phyloP scores from a whole-genome alignment of 1,140 invertebrate genomes.

The Gerris buenoi region DNA sequence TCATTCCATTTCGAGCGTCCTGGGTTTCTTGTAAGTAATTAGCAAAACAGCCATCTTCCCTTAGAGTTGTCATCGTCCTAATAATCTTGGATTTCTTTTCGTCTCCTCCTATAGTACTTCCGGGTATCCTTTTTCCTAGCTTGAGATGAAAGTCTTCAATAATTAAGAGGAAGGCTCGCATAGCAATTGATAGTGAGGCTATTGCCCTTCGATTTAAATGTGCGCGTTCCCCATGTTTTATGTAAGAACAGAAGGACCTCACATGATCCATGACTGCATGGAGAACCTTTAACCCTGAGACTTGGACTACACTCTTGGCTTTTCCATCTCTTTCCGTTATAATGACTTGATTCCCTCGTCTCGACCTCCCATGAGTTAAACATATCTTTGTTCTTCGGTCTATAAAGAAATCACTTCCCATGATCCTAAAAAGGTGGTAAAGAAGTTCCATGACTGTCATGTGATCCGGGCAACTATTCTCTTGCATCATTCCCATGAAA shows the following conservation, averaged over 20 bases:
- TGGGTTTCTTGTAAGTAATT: background rate
- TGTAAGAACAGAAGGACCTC: background rate
- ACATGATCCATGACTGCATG: background rate
- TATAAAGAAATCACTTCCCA: too few species aligned
- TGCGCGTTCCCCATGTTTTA: conserved; percentile 5
- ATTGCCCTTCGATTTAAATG: background rate
- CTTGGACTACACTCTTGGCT: background rate
- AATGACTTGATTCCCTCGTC: background rate
- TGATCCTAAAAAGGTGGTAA: background rate
- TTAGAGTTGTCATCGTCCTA: background rate
- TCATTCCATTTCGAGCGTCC: background rate
- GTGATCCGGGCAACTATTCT: background rate
- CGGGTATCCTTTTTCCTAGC: too few species aligned
- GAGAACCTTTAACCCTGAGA: background rate
- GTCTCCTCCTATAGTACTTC: background rate
- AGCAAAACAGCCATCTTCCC: background rate
- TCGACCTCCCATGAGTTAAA: too few species aligned
- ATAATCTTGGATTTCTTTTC: conserved; percentile 6
- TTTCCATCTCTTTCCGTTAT: background rate
- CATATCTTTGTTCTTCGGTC: too few species aligned
- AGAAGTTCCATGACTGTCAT: background rate
- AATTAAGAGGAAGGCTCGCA: too few species aligned
- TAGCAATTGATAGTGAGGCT: background rate
- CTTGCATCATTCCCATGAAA: background rate
- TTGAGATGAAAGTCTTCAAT: too few species aligned